These are phyloP conservation scores for Sinocyclocheilus rhinocerous DNA, from an alignment of 2,113 vertebrate genomes.

Conservation along the genomic window DNA sequence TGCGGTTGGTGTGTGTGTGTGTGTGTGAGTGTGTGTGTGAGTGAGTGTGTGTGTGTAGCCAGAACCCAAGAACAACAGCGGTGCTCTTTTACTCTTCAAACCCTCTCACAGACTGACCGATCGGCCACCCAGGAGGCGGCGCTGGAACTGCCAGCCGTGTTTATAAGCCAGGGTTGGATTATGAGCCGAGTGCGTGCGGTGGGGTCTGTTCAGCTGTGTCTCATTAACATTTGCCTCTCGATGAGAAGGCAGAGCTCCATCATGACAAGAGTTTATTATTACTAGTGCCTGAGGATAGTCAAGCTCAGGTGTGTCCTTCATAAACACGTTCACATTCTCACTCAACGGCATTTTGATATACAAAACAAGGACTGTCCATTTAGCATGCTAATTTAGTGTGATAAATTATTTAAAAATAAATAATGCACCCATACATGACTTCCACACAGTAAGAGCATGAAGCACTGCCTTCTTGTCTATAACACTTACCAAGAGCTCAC, in stretches of 20 bases:
- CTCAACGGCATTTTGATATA: neutral
- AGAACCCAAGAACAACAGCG: constrained; percentile 51
- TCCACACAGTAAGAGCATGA: too few species aligned
- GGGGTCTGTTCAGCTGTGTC: constrained; percentile 75
- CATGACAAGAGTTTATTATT: constrained; percentile 67
- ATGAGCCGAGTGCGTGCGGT: constrained; percentile 66
- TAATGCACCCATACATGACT: neutral
- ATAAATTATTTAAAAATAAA: neutral
- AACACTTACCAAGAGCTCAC: neutral
- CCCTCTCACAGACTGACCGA: constrained; percentile 32
- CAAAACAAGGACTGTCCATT: neutral
- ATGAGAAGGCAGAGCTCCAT: constrained; percentile 52
- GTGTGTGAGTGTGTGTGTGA: constrained; percentile 15
- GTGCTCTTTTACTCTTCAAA: constrained; percentile 43
- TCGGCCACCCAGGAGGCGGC: constrained; percentile 76
- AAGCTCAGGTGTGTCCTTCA: constrained; percentile 42
- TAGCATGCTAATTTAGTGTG: neutral
- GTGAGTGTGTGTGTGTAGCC: constrained; percentile 42
- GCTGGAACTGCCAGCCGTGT: constrained; percentile 77
- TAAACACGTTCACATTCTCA: neutral
- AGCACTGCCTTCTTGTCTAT: neutral
- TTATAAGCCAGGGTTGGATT: constrained; percentile 77
- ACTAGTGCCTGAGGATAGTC: constrained; percentile 64
- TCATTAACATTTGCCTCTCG: constrained; percentile 71
- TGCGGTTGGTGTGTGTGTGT: neutral